Conservation (phyloP, 2,888 invertebrate species). For the Cryptophagus acutangulus region DNA sequence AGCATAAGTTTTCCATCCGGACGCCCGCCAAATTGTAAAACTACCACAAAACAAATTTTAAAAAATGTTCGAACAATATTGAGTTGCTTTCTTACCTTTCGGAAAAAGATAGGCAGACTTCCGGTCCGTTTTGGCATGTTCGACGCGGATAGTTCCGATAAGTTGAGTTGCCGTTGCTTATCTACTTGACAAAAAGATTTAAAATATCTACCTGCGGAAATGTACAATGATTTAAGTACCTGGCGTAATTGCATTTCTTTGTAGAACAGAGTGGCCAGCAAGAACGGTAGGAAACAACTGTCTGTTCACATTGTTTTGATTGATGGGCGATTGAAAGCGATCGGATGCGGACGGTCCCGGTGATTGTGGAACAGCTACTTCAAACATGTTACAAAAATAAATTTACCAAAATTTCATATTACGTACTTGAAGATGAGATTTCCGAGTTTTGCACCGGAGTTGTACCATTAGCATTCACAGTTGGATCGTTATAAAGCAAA, state of each 20-base stretch:
- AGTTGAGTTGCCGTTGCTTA: conserved; percentile 16
- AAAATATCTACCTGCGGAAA: too few relatives aligned
- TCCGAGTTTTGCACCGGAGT: too few relatives aligned
- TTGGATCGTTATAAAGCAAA: conserved; percentile 21
- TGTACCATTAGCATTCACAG: too few relatives aligned
- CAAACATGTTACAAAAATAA: too few relatives aligned
- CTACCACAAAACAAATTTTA: conserved; percentile 49
- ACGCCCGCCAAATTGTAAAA: conserved; percentile 90
- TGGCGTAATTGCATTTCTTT: conserved; percentile 25
- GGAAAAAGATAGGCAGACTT: conserved; percentile 73
- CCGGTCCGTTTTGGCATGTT: conserved; percentile 55
- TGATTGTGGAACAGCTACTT: conserved; percentile 46
- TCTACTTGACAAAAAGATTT: too few relatives aligned
- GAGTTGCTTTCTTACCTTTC: conserved; percentile 61
- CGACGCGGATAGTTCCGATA: conserved; percentile 13
- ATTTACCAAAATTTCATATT: too few relatives aligned
- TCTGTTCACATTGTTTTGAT: conserved; percentile 40
- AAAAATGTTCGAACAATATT: not conserved
- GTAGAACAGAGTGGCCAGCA: conserved; percentile 42
- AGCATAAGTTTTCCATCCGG: conserved; percentile 87
- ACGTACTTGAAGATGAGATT: too few relatives aligned
- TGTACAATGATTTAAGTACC: too few relatives aligned
- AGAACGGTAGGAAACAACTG: conserved; percentile 49
- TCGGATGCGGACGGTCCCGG: conserved; percentile 57
- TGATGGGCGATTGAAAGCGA: conserved; percentile 62